Percentiles rank a stretch among this genome's conserved stretches.
phyloP scores from a whole-genome alignment of 2,797 vertebrate genomes.

The Argya squamiceps region DNA sequence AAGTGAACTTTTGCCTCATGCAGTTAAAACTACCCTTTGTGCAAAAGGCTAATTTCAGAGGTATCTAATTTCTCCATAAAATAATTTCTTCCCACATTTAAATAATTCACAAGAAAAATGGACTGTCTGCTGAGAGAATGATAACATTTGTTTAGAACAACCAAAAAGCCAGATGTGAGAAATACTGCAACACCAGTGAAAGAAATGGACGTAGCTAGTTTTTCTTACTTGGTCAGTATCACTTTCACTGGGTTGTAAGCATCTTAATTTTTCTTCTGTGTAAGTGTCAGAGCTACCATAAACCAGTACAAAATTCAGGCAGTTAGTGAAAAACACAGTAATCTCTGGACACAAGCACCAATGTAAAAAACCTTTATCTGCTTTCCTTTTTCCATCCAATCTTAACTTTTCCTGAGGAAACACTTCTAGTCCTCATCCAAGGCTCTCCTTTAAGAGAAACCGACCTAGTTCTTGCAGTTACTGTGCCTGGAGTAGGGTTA shows the following conservation, averaged over 20 bases:
- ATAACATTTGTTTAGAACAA: neutral
- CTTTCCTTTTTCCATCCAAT: neutral
- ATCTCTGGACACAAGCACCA: neutral
- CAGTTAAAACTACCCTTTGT: neutral
- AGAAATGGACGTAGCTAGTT: neutral
- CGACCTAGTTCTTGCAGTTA: neutral
- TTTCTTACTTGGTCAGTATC: neutral
- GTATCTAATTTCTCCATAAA: neutral
- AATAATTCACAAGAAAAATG: constrained; percentile 29
- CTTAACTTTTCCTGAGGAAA: neutral
- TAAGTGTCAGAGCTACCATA: neutral
- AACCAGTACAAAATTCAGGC: neutral
- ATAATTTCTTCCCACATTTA: neutral
- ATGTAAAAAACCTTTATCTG: neutral
- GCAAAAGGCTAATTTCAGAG: neutral
- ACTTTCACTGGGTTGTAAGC: neutral
- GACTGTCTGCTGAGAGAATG: neutral
- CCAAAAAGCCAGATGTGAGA: neutral
- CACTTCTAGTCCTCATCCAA: neutral
- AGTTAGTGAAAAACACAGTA: neutral
- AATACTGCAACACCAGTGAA: neutral
- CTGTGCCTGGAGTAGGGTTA: neutral
- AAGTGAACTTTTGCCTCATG: neutral
- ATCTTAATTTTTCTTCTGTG: neutral
- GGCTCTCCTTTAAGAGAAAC: neutral